Evolutionary conservation across 2,113 vertebrate species (phyloP).

Genomic region (Pavo muticus): DNA sequence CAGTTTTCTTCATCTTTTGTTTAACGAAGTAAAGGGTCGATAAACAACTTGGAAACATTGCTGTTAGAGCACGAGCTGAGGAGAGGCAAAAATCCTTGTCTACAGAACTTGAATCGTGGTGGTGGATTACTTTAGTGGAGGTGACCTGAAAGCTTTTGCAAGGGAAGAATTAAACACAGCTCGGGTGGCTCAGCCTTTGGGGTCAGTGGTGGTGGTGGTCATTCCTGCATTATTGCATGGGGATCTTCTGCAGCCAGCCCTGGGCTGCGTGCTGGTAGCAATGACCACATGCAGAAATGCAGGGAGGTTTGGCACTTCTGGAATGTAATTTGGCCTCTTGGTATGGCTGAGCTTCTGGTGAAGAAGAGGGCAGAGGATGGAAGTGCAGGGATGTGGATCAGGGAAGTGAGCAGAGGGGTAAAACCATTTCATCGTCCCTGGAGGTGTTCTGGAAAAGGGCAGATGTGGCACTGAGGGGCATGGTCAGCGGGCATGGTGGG

Average conservation of each 20-base stretch:
- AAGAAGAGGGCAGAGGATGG: neutral
- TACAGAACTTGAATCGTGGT: neutral
- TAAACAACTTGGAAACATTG: neutral
- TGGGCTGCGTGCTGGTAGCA: too few relatives aligned
- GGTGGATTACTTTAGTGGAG: neutral
- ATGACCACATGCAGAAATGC: accelerated
- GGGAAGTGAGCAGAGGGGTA: neutral
- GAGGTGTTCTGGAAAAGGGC: too few relatives aligned
- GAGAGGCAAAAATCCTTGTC: neutral
- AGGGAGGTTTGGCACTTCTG: neutral
- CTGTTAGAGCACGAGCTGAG: neutral
- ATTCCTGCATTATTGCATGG: accelerated
- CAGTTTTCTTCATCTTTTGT: neutral
- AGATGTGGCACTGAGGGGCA: too few relatives aligned
- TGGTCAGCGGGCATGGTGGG: too few relatives aligned
- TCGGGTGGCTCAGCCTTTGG: neutral
- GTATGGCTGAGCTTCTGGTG: neutral
- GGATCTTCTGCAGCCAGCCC: neutral
- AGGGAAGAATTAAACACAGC: neutral
- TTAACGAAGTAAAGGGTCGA: neutral
- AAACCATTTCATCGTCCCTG: neutral
- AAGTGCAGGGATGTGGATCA: neutral
- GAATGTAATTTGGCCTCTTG: accelerated
- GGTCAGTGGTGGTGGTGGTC: neutral
- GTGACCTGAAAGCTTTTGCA: neutral